phyloP scores from a whole-genome alignment of 2,113 vertebrate species.

The Eupsittula cactorum region DNA sequence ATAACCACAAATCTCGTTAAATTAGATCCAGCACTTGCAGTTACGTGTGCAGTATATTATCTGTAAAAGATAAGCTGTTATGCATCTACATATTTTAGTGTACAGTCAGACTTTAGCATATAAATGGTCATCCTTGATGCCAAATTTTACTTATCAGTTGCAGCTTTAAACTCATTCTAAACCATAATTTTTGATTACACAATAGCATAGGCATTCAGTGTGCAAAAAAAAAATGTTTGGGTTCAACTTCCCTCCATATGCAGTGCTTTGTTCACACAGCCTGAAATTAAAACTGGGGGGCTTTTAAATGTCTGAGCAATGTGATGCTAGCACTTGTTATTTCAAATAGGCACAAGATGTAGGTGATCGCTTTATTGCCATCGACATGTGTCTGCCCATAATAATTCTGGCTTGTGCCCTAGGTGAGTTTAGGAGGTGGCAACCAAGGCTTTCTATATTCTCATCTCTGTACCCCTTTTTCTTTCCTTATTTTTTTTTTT shows the following conservation, averaged over 20 bases:
- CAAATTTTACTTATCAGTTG: conserved; percentile 59
- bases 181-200: conserved; percentile 38
- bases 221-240: background rate
- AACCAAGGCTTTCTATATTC: background rate
- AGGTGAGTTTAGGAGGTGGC: conserved; percentile 26
- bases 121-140: conserved; percentile 55
- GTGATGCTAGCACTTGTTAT: conserved; percentile 65
- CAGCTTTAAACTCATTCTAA: conserved; percentile 19
- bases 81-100: conserved; percentile 38
- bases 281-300: conserved; percentile 31
- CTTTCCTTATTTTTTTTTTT: background rate
- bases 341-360: conserved; percentile 46
- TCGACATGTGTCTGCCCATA: conserved; percentile 53
- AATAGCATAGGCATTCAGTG: background rate
- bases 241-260: background rate
- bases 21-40: conserved; percentile 51
- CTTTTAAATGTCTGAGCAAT: conserved; percentile 33
- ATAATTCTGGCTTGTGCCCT: conserved; percentile 53
- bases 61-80: conserved; percentile 72
- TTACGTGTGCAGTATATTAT: conserved; percentile 38
- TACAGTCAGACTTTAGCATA: conserved; percentile 3
- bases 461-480: background rate
- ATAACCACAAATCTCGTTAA: conserved; percentile 68
- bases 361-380: conserved; percentile 53
- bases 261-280: background rate